phyloP scores from a whole-genome alignment of 2,113 vertebrate species.

The Dicaeum eximium region DNA sequence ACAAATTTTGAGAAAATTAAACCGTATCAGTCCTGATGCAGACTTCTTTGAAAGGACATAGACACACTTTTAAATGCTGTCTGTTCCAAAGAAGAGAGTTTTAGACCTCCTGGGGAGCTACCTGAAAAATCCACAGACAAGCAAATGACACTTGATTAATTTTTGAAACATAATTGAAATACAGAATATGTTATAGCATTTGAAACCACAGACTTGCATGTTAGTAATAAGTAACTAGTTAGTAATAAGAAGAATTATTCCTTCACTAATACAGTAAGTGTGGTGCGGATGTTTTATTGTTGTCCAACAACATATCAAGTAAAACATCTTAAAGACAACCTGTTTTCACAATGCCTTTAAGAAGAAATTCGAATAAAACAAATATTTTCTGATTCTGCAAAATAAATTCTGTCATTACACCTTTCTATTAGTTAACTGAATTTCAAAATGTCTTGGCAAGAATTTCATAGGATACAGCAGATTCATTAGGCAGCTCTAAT shows the following conservation, averaged over 20 bases:
- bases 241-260: conserved; percentile 3
- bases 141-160: background rate
- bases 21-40: background rate
- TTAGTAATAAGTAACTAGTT: background rate
- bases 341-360: background rate
- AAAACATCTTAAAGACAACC: background rate
- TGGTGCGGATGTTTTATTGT: background rate
- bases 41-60: background rate
- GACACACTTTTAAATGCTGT: background rate
- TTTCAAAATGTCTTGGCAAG: conserved; percentile 51
- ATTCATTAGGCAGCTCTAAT: conserved; percentile 47
- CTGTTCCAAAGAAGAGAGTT: background rate
- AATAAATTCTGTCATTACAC: background rate
- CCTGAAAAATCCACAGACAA: background rate
- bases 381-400: conserved; percentile 21
- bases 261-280: background rate
- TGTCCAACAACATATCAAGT: background rate
- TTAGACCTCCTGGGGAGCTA: background rate
- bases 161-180: background rate
- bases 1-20: background rate
- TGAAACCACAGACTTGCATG: background rate
- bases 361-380: conserved; percentile 25
- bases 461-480: background rate
- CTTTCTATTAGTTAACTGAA: conserved; percentile 10
- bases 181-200: background rate